Percentiles rank a stretch among this genome's conserved stretches.
Conservation (phyloP, 2,888 invertebrate genomes). For the Plagiodera versicolora region DNA sequence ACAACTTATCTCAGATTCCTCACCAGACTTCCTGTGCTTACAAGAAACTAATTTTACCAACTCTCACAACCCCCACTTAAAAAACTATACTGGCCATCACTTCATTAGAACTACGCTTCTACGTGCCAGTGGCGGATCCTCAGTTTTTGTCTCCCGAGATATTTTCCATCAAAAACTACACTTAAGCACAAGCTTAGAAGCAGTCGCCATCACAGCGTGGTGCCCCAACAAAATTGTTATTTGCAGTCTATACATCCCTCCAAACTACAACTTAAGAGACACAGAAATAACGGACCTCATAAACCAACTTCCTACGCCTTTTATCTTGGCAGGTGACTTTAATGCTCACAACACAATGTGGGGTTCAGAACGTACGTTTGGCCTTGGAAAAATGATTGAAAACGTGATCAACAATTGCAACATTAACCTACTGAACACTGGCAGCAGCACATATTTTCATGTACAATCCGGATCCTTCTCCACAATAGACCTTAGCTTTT, state of each 20-base stretch:
- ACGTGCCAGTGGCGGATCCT: no score
- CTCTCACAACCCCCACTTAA: constrained; percentile 8
- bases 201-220: no score
- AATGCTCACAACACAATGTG: constrained; percentile 9
- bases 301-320: no score
- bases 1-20: no score
- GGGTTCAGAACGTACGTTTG: constrained; percentile 8
- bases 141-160: no score
- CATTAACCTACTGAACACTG: constrained; percentile 7
- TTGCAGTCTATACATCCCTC: constrained; percentile 1
- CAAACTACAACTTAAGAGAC: no score
- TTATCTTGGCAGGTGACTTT: no score
- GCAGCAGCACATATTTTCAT: constrained; percentile 14
- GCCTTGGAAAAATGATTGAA: constrained; percentile 8
- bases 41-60: constrained; percentile 10
- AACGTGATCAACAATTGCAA: constrained; percentile 3
- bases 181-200: constrained; percentile 3
- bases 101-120: no score
- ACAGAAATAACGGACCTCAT: no score
- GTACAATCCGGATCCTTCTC: constrained; percentile 8
- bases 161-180: background rate
- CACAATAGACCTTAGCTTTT: background rate
- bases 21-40: background rate
- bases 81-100: background rate
- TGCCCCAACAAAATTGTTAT: background rate